Evolutionary conservation across 2,113 vertebrate species (phyloP).

Genomic region (Ploceus nigricollis): DNA sequence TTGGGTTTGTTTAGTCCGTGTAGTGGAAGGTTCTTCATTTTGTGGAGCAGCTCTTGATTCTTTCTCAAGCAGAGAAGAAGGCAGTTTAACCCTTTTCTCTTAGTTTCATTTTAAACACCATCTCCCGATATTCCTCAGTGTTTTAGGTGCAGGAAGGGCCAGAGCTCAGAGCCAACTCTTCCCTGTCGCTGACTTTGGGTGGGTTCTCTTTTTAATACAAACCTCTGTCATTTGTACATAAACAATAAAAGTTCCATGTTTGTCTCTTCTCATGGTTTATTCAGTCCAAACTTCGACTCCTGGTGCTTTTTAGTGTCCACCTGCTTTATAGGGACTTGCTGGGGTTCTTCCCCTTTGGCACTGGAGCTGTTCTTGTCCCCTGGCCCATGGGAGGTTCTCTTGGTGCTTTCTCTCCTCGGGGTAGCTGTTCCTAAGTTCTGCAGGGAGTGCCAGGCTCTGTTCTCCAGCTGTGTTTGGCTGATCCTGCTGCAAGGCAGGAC

Average conservation of each 20-base stretch:
- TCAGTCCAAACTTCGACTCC: constrained; percentile 2
- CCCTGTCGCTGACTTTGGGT: not conserved
- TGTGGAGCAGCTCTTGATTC: constrained; percentile 16
- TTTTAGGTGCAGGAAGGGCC: constrained; percentile 7
- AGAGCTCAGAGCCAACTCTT: constrained; percentile 19
- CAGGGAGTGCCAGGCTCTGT: not conserved
- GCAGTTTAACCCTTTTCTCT: not conserved
- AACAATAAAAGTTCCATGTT: constrained; percentile 67
- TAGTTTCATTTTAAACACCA: not conserved
- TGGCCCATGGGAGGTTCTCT: not conserved
- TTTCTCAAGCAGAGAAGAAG: not conserved
- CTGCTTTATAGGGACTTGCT: not conserved
- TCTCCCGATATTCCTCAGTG: not conserved
- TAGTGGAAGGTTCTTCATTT: constrained; percentile 14
- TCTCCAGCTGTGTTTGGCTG: not conserved
- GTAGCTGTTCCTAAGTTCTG: not conserved
- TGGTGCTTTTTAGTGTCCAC: not conserved
- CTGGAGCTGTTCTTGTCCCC: not conserved
- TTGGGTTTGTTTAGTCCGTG: not conserved
- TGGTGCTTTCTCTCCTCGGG: not conserved
- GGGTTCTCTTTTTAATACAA: constrained; percentile 62
- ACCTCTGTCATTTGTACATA: constrained; percentile 70
- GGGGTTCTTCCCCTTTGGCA: not conserved
- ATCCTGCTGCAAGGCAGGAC: not conserved
- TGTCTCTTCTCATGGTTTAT: constrained; percentile 39